Percentiles rank a stretch among this genome's conserved stretches.
These are phyloP conservation scores for Acrobasis repandana DNA, from an alignment of 2,888 invertebrate species.

Conservation along the genomic window DNA sequence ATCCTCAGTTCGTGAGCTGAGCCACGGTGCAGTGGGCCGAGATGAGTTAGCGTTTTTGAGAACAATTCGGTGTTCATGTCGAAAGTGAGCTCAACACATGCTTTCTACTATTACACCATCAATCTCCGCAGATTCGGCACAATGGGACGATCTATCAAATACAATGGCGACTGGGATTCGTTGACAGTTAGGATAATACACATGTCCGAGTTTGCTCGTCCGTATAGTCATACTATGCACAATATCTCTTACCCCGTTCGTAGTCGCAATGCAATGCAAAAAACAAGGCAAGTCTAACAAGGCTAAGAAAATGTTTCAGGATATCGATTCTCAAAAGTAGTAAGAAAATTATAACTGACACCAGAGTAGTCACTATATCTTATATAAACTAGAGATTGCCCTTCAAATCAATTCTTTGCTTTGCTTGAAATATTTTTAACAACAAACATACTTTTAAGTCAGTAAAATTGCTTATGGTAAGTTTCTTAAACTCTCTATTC, in stretches of 20 bases:
- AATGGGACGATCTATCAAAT: conserved; percentile 51
- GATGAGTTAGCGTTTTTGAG: conserved; percentile 32
- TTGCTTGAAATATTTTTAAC: too few relatives aligned
- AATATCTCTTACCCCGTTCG: not conserved
- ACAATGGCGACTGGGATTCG: conserved; percentile 49
- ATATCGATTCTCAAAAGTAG: too few relatives aligned
- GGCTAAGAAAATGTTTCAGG: too few relatives aligned
- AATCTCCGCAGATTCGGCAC: conserved; percentile 36
- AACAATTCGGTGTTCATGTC: conserved; percentile 31
- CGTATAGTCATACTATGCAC: conserved; percentile 4
- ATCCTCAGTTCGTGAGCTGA: not conserved
- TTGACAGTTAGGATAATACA: conserved; percentile 35
- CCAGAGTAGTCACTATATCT: too few relatives aligned
- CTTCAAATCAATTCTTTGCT: too few relatives aligned
- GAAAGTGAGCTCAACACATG: conserved; percentile 34
- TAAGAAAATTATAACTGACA: too few relatives aligned
- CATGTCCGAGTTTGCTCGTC: not conserved
- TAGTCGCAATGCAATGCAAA: not conserved
- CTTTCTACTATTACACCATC: conserved; percentile 38
- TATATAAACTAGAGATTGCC: too few relatives aligned
- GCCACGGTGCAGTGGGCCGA: not conserved
- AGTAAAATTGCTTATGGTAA: too few relatives aligned
- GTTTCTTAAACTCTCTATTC: too few relatives aligned
- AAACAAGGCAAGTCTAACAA: too few relatives aligned
- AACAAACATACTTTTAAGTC: too few relatives aligned